A percentile compares a stretch with the other conserved stretches of the same genome.
phyloP scores from a whole-genome alignment of 1,140 invertebrate species.

The Frieseomelitta varia region DNA sequence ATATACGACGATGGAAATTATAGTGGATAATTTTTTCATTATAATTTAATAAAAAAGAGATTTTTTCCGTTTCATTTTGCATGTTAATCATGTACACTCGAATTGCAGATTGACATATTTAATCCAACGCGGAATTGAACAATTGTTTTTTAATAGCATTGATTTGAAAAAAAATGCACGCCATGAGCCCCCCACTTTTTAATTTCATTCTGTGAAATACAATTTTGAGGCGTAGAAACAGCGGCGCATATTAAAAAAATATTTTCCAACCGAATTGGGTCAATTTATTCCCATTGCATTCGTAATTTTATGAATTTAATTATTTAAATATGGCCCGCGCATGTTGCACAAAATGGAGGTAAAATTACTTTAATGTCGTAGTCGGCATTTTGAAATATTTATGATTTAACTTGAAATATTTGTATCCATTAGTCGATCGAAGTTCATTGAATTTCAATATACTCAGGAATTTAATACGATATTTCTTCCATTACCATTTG shows the following conservation, averaged over 20 bases:
- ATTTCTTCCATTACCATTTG: not conserved
- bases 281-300: constrained; percentile 10
- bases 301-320: constrained; percentile 9
- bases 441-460: not conserved
- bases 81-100: too few relatives aligned
- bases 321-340: not conserved
- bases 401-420: not conserved
- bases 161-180: too few relatives aligned
- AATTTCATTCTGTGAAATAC: not conserved
- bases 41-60: too few relatives aligned
- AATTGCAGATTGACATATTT: too few relatives aligned
- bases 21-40: too few relatives aligned
- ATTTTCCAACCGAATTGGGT: not conserved
- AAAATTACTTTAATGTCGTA: constrained; percentile 18
- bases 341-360: not conserved
- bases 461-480: not conserved
- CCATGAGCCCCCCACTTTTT: not conserved
- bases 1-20: too few relatives aligned
- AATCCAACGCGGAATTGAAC: too few relatives aligned
- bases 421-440: not conserved
- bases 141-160: too few relatives aligned
- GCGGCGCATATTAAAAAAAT: not conserved
- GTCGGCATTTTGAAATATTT: not conserved
- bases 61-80: too few relatives aligned
- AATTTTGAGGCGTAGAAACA: not conserved